These are phyloP conservation scores for Chondrosia reniformis DNA, from an alignment of 37 sponge, comb jelly and placozoan genomes.

Conservation along the genomic window DNA sequence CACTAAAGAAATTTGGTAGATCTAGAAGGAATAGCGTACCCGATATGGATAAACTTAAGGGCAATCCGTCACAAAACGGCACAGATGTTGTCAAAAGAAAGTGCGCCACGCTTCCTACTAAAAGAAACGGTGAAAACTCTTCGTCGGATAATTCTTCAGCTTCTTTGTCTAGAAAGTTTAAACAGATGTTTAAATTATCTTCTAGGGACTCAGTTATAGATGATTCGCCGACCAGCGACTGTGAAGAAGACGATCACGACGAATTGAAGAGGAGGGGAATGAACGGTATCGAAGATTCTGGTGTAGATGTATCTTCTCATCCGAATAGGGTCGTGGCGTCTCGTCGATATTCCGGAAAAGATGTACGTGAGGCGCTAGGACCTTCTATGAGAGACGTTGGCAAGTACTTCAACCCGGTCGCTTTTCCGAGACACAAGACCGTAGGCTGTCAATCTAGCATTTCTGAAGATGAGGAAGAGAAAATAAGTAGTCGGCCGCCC, in stretches of 20 bases:
- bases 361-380: conserved; percentile 72
- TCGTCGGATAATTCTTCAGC: not conserved
- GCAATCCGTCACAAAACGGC: not conserved
- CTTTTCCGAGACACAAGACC: not conserved
- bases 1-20: not conserved
- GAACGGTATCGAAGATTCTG: not conserved
- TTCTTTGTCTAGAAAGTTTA: conserved; percentile 1
- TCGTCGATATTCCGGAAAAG: conserved; percentile 42
- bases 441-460: conserved; percentile 41
- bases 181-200: conserved; percentile 3
- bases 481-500: conserved; percentile 34
- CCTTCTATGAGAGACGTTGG: conserved; percentile 83
- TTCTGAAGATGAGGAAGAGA: conserved; percentile 41
- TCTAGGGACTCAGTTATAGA: conserved; percentile 14
- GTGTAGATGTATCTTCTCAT: conserved; percentile 6
- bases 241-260: conserved; percentile 4
- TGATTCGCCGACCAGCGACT: conserved; percentile 7
- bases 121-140: not conserved
- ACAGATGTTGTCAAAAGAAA: not conserved
- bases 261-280: not conserved
- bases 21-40: not conserved
- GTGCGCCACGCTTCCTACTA: conserved; percentile 10
- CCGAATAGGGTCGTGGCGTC: not conserved
- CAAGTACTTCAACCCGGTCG: not conserved
- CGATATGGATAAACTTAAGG: not conserved